phyloP scores from a whole-genome alignment of 1,140 invertebrate genomes.

The Laupala kohalensis region DNA sequence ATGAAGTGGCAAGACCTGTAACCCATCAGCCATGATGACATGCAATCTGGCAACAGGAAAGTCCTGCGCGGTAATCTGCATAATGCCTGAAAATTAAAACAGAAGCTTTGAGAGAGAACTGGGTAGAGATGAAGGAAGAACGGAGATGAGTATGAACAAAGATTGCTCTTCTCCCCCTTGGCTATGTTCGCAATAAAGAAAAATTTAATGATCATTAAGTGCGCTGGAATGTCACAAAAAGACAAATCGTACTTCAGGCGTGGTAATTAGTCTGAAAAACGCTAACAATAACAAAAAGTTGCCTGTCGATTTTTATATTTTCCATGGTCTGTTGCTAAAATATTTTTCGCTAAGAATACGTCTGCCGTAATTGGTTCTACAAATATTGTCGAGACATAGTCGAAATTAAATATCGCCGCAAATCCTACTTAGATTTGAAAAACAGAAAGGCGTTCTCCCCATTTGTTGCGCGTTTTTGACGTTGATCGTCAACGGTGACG shows the following conservation, averaged over 20 bases:
- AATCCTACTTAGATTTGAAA: not conserved
- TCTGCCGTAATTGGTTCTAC: not conserved
- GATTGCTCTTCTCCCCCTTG: not conserved
- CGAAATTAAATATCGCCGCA: not conserved
- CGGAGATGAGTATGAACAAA: not conserved
- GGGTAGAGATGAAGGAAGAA: not conserved
- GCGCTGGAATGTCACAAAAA: not conserved
- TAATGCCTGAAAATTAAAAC: conserved; percentile 10
- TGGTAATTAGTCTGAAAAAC: not conserved
- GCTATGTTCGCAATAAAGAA: not conserved
- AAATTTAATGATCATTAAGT: not conserved
- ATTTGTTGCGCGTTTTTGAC: not conserved
- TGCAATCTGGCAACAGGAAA: conserved; percentile 9
- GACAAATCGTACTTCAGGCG: not conserved
- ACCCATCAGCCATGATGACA: conserved; percentile 9
- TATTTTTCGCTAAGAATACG: not conserved
- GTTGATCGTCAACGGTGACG: not conserved
- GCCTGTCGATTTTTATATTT: not conserved
- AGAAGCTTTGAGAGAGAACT: not conserved
- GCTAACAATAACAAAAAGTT: not conserved
- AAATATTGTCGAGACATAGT: not conserved
- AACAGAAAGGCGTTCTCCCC: not conserved
- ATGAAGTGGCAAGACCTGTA: conserved; percentile 2
- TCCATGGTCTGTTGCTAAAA: not conserved
- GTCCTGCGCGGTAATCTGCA: not conserved